A percentile compares a stretch with the other conserved stretches of the same genome.
These are phyloP conservation scores for Orchesellides sinensis DNA, from an alignment of 2,888 invertebrate species.

Conservation along the genomic window DNA sequence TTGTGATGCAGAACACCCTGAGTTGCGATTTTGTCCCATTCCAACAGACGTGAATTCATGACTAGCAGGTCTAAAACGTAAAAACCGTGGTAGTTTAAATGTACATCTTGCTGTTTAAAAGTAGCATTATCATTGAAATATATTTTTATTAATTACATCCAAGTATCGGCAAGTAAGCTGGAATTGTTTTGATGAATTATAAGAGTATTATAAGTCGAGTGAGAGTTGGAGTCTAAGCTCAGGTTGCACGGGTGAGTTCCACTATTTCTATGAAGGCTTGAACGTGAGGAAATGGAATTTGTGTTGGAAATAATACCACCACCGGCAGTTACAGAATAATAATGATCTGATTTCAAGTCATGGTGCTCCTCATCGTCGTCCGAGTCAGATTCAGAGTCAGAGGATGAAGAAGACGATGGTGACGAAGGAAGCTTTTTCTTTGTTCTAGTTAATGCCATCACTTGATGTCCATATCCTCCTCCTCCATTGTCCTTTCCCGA, in stretches of 20 bases:
- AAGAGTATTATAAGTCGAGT: slow-evolving; percentile 88
- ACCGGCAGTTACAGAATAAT: slow-evolving; percentile 46
- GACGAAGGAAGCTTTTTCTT: slow-evolving; percentile 54
- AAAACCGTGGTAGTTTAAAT: too few species aligned
- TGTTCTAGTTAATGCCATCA: slow-evolving; percentile 37
- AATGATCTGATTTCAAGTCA: slow-evolving; percentile 61
- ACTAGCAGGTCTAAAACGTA: slow-evolving; percentile 75
- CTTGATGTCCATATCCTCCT: slow-evolving; percentile 31
- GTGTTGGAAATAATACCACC: slow-evolving; percentile 56
- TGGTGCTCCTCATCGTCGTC: slow-evolving; percentile 69
- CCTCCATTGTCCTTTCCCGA: slow-evolving; percentile 77
- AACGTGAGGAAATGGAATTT: slow-evolving; percentile 64
- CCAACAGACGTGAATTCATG: slow-evolving; percentile 74
- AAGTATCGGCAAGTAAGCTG: slow-evolving; percentile 74
- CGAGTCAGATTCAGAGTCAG: slow-evolving; percentile 60
- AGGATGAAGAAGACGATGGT: slow-evolving; percentile 29
- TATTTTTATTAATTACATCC: slow-evolving; percentile 74
- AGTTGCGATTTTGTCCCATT: slow-evolving; percentile 68
- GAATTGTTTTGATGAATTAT: slow-evolving; percentile 85
- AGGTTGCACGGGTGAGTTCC: slow-evolving; percentile 70
- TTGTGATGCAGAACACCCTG: slow-evolving; percentile 64
- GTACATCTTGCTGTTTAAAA: too few species aligned
- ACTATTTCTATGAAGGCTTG: slow-evolving; percentile 62
- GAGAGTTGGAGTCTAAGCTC: slow-evolving; percentile 74
- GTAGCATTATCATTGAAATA: too few species aligned